Conservation (phyloP, 2,797 vertebrate genomes). For the Gila robusta region DNA sequence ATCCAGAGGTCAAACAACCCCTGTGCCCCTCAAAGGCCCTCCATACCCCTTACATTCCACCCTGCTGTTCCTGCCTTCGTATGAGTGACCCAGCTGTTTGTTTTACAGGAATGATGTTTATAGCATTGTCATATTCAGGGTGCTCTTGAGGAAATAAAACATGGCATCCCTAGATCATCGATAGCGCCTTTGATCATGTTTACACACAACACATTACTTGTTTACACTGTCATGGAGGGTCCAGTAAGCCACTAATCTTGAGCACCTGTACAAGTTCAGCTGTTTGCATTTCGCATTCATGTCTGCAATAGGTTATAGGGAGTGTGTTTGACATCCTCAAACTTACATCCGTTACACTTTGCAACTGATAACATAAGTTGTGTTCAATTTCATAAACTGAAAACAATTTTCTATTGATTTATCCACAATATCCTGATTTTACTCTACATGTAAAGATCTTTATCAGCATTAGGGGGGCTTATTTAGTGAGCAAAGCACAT, state of each 20-base stretch:
- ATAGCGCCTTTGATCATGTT: constrained; percentile 25
- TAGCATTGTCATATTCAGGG: constrained; percentile 16
- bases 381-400: neutral
- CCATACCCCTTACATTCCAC: constrained; percentile 49
- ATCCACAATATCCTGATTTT: neutral
- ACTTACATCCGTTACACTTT: neutral
- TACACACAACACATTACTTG: neutral
- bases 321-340: neutral
- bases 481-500: neutral
- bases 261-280: constrained; percentile 15
- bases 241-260: neutral
- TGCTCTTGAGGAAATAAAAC: constrained; percentile 21
- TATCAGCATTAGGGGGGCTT: neutral
- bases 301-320: neutral
- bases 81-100: constrained; percentile 20
- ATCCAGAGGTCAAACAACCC: constrained; percentile 65
- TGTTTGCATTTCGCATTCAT: constrained; percentile 30
- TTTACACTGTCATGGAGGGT: constrained; percentile 29
- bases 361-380: neutral
- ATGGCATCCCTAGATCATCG: neutral
- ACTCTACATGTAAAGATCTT: neutral
- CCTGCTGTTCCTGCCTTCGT: constrained; percentile 28
- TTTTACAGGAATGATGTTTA: constrained; percentile 45
- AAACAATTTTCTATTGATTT: neutral
- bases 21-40: constrained; percentile 51